Evolutionary conservation across 2,888 invertebrate genomes (phyloP), one percentile per base, ranked within the genome.

Genomic region (Micropterix aruncella): DNA sequence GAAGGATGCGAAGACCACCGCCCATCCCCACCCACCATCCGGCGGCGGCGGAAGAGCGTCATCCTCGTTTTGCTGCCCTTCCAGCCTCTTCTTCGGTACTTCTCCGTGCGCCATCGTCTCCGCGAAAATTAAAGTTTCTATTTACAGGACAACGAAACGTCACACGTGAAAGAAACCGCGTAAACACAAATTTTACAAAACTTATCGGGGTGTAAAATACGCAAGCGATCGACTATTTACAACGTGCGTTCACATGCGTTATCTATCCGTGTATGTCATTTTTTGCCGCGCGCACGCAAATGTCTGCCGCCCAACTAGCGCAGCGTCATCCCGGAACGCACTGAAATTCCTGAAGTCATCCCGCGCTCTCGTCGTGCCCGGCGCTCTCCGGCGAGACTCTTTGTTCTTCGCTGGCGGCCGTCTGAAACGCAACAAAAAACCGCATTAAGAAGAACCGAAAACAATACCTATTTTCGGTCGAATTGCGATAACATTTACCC

Each of bases 21-120:
- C 74, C 91, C 92, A 93, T 0, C 94, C 94, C 93, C 93, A 94
- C 9, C 93, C 94, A 1, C 93, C 92, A 58, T 93, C 93, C 1
- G 89, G 90, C 15, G 87, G 85, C 48, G 78, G 63, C 3, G 75
- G 69, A 46, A 67, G 60, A 48, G 12, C 27, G 5, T 27, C 27
- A 27, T 27, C 27, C 27, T 27, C 27, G 7, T 7, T 5, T 27
- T 27, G 5, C 5, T 27, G 7, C 12, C 27, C 12, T 27, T 5
- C 27, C 7, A 7, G 5, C 12, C 27, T 27, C 27, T 27, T 27
- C 27, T 27, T 27, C 12, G 27, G 27, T 5, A 27, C 12, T 7
- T 27, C 27, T 27, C 5, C 27, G 12, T 27, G 27, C 7, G 27
- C 27, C 27, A 27, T 27, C 27, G 5, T 27, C 47, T 40, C n/a